Evolutionary conservation across 2,888 invertebrate genomes (phyloP), one percentile per base, ranked within the genome.

Genomic region (Apamea anceps): DNA sequence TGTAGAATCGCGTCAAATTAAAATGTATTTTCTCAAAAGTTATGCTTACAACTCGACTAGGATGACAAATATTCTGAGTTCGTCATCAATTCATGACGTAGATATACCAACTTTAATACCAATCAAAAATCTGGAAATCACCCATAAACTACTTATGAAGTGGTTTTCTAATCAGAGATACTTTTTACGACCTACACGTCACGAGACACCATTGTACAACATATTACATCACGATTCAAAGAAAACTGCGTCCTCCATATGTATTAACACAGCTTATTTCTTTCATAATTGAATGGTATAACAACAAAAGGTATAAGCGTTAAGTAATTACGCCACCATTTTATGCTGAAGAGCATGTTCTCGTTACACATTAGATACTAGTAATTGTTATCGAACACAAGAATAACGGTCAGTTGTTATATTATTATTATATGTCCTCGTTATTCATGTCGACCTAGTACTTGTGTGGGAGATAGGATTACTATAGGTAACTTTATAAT

Each of bases 361-460:
- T 76, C 71, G 10, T 85, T 87, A 80, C 77, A 81, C 60, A 74
- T 75, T 75, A 57, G 57, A n/a, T 57, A 65, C 51, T 66, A 28
- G 42, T 80, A 51, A 81, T 87, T 87, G 68, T 81, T 72, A 72
- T 80, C 74, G 48, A 62, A 66, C 57, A 57, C 37, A 65, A 71
- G 48, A 68, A 72, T 75, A 65, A 54, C 76, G 51, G 25, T 71
- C 66, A 74, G 62, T 67, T 80, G 48, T 63, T 65, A 57, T 77
- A 57, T 68, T 66, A 75, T 68, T 62, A 60, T 66, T 51, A 73
- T 63, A 45, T 45, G 66, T 78, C 66, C 45, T 73, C 3, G 51
- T 51, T 77, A 65, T 83, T 86, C 51, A 80, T 85, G 42, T 45
- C 60, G 65, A 18, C 63, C 51, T 76, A 32, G 73, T 79, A 67